Conservation (phyloP, 2,888 invertebrate species). For the Crossocerus cetratus region DNA sequence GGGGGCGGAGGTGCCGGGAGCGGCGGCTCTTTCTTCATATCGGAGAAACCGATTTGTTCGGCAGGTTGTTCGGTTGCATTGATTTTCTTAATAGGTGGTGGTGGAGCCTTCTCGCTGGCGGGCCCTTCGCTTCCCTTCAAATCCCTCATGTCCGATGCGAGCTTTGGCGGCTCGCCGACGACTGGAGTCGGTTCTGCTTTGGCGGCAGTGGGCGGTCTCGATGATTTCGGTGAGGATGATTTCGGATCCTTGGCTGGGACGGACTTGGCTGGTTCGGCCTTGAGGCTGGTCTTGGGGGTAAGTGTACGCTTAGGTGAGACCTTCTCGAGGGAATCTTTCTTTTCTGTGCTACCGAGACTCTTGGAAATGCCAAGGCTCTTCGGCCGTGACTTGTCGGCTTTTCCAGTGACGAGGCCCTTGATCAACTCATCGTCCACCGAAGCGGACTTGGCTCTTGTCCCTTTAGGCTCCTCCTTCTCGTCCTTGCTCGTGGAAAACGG, state of each 20-base stretch:
- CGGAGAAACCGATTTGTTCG: too few species aligned
- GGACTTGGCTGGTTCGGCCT: background rate
- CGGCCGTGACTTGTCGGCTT: conserved; percentile 69
- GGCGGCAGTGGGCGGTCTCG: too few species aligned
- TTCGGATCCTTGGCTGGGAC: conserved; percentile 8
- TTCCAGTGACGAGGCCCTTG: conserved; percentile 59
- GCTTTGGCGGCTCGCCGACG: too few species aligned
- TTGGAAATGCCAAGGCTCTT: conserved; percentile 74
- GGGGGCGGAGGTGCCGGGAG: too few species aligned
- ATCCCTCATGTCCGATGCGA: too few species aligned
- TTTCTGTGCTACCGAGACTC: conserved; percentile 72
- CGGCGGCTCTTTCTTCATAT: too few species aligned
- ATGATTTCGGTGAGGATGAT: too few species aligned
- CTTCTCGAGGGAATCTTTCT: conserved; percentile 70
- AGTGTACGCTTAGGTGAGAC: conserved; percentile 69
- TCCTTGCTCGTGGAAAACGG: conserved; percentile 66
- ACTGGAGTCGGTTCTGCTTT: too few species aligned
- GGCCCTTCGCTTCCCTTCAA: too few species aligned
- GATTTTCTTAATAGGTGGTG: too few species aligned
- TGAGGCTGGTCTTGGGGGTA: conserved; percentile 2
- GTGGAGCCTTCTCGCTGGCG: too few species aligned
- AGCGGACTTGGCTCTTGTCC: conserved; percentile 69
- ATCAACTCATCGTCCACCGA: conserved; percentile 74
- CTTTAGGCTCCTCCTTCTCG: conserved; percentile 68
- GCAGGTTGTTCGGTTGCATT: too few species aligned